Evolutionary conservation across 2,888 invertebrate species (phyloP).

Genomic region (Digitonthophagus gazella): DNA sequence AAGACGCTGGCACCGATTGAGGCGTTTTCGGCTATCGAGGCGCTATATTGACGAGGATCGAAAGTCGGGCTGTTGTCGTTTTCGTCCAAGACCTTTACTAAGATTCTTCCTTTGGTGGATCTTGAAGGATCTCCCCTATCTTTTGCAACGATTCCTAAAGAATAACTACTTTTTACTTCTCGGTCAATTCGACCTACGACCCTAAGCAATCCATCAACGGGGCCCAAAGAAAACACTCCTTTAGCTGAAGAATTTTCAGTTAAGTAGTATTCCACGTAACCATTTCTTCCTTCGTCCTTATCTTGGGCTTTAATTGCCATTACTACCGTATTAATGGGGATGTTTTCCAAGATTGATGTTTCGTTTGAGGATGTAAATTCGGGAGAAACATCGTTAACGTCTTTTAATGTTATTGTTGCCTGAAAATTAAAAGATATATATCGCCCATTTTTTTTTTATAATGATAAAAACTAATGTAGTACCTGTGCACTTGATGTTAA

Average conservation of each 20-base stretch:
- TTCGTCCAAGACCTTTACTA: conserved; percentile 77
- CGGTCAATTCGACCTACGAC: conserved; percentile 86
- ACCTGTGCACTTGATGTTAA: conserved; percentile 87
- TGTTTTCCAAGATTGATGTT: conserved; percentile 80
- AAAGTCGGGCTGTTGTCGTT: conserved; percentile 90
- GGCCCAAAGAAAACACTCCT: conserved; percentile 75
- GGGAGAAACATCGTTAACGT: conserved; percentile 91
- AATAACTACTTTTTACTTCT: conserved; percentile 73
- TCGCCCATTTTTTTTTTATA: conserved; percentile 14
- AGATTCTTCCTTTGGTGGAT: conserved; percentile 66
- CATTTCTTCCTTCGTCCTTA: conserved; percentile 87
- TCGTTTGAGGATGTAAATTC: conserved; percentile 78
- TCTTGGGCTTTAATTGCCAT: conserved; percentile 88
- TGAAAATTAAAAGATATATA: conserved; percentile 43
- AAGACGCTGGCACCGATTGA: conserved; percentile 88
- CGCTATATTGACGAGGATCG: conserved; percentile 85
- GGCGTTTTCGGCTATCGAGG: conserved; percentile 90
- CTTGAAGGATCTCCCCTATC: conserved; percentile 85
- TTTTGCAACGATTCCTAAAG: conserved; percentile 74
- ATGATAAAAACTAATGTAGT: conserved; percentile 30
- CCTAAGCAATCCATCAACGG: conserved; percentile 82
- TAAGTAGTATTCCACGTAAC: conserved; percentile 80
- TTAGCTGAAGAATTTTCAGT: conserved; percentile 64
- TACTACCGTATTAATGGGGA: conserved; percentile 80
- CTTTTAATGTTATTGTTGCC: conserved; percentile 84